phyloP scores from a whole-genome alignment of 35 echinoderm and acorn worm species.

The Apostichopus californicus region DNA sequence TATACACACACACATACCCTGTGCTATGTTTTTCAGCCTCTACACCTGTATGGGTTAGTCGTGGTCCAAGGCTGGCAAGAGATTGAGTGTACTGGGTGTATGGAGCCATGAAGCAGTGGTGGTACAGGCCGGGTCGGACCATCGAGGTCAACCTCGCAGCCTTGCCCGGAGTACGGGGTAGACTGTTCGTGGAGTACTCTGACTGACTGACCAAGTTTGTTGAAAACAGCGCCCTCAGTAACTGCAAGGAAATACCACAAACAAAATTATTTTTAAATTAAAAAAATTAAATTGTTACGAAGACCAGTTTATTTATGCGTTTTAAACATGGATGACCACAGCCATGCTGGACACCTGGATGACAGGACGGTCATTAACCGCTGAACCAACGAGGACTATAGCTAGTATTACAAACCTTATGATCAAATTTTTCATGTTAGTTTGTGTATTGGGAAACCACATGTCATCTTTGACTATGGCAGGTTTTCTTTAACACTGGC shows the following conservation, averaged over 20 bases:
- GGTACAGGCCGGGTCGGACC: constrained; percentile 91
- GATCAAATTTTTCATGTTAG: too few species aligned
- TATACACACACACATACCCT: constrained; percentile 51
- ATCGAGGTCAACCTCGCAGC: constrained; percentile 86
- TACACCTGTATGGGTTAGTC: constrained; percentile 58
- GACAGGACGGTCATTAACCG: too few species aligned
- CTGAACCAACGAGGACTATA: too few species aligned
- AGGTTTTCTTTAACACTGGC: too few species aligned
- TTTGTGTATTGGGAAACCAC: too few species aligned
- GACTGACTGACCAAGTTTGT: constrained; percentile 88
- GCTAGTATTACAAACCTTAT: too few species aligned
- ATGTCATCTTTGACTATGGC: too few species aligned
- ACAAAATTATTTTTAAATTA: too few species aligned
- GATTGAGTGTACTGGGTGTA: constrained; percentile 98
- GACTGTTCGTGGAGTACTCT: constrained; percentile 66
- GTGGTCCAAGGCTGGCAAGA: constrained; percentile 73
- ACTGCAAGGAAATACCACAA: constrained; percentile 41
- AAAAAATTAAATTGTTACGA: too few species aligned
- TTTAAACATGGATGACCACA: too few species aligned
- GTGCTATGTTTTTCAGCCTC: constrained; percentile 76
- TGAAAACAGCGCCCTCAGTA: constrained; percentile 91
- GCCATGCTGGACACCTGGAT: too few species aligned
- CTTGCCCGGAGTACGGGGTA: constrained; percentile 81
- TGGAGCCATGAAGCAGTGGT: constrained; percentile 91
- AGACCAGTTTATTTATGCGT: too few species aligned